phyloP scores from a whole-genome alignment of 2,888 invertebrate species.

The Microchrysa polita region DNA sequence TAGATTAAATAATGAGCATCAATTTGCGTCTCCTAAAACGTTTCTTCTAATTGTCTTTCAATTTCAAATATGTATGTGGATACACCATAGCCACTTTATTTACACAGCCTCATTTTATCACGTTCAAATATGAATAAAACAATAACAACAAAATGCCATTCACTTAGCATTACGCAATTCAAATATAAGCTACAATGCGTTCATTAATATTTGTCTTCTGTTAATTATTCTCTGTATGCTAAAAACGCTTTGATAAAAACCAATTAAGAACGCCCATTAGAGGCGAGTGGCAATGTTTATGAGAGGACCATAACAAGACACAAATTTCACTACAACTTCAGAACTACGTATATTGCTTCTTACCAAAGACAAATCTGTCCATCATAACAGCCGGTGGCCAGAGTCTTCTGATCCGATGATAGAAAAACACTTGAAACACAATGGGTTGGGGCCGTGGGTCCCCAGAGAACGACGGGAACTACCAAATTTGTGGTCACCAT shows the following conservation, averaged over 20 bases:
- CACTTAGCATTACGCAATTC: too few species aligned
- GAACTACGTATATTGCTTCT: constrained; percentile 41
- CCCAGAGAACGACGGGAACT: constrained; percentile 98
- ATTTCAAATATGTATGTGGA: too few species aligned
- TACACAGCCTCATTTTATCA: too few species aligned
- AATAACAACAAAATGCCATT: too few species aligned
- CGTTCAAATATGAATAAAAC: too few species aligned
- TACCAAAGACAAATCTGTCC: constrained; percentile 97
- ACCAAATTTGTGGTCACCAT: constrained; percentile 91
- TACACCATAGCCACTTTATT: too few species aligned
- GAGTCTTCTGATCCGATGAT: constrained; percentile 88
- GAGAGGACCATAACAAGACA: not conserved
- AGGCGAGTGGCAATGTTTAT: too few species aligned
- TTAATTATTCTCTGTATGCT: not conserved
- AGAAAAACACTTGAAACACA: constrained; percentile 94
- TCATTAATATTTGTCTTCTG: too few species aligned
- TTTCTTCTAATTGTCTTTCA: too few species aligned
- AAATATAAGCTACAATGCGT: too few species aligned
- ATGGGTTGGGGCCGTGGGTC: constrained; percentile 94
- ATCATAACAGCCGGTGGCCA: constrained; percentile 97
- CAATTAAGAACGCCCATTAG: not conserved
- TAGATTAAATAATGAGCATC: too few species aligned
- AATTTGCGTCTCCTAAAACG: too few species aligned
- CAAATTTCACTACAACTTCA: not conserved
- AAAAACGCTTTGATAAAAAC: constrained; percentile 2